phyloP scores from a whole-genome alignment of 2,113 vertebrate species.

The Sinocyclocheilus anshuiensis region DNA sequence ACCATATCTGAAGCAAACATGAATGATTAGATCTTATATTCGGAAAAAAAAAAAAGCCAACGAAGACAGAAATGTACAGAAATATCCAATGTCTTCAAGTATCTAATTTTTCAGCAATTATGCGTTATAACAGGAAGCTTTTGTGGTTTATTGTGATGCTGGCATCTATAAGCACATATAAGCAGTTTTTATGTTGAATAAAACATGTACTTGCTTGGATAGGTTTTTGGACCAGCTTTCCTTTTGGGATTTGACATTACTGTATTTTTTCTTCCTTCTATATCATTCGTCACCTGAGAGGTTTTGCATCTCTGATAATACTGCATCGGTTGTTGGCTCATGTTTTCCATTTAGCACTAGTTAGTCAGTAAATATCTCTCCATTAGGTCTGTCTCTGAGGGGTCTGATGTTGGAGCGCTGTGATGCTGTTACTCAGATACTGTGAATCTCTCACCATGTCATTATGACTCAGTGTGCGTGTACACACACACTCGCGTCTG shows the following conservation, averaged over 20 bases:
- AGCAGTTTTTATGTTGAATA: neutral
- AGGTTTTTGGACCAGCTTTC: neutral
- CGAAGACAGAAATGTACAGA: too few relatives aligned
- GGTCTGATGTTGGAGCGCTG: neutral
- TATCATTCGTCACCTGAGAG: neutral
- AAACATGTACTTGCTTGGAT: neutral
- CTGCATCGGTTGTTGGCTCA: neutral
- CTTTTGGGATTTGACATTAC: neutral
- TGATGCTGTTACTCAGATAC: slow-evolving; percentile 39
- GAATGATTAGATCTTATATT: neutral
- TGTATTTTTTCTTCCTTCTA: neutral
- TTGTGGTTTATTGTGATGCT: neutral
- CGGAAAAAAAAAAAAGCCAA: neutral
- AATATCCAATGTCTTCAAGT: too few relatives aligned
- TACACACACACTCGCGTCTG: neutral
- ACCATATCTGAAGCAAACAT: slow-evolving; percentile 76
- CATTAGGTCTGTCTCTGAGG: slow-evolving; percentile 1
- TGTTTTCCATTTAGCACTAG: neutral
- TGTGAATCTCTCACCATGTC: slow-evolving; percentile 25
- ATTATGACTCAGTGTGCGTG: slow-evolving; percentile 42
- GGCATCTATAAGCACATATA: neutral
- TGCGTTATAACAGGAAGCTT: neutral
- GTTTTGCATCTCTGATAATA: neutral
- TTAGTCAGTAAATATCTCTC: neutral
- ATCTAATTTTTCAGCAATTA: neutral